These are phyloP conservation scores for Arvicanthis niloticus DNA, from an alignment of 2,113 vertebrate genomes.

Conservation along the genomic window DNA sequence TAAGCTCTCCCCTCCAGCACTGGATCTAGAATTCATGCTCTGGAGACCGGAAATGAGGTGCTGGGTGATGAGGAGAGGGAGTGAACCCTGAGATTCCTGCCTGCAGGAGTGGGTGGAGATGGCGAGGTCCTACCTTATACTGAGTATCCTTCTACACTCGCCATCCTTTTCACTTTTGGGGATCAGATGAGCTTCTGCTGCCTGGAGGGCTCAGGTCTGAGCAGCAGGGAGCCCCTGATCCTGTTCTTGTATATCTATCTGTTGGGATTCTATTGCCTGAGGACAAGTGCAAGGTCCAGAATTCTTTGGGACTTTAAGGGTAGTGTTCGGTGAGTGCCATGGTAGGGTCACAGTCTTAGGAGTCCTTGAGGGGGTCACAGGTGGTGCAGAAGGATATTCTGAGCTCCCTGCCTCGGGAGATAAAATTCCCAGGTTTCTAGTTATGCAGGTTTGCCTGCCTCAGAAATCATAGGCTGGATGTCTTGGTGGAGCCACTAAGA, in stretches of 20 bases:
- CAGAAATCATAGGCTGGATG: constrained; percentile 16
- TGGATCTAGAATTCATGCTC: not conserved
- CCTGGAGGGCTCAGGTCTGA: constrained; percentile 76
- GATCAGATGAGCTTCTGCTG: constrained; percentile 41
- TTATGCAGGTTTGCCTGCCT: constrained; percentile 36
- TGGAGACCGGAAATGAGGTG: not conserved
- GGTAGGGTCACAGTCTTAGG: constrained; percentile 18
- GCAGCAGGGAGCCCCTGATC: constrained; percentile 54
- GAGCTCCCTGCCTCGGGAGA: not conserved
- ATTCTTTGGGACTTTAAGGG: not conserved
- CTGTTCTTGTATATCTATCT: not conserved
- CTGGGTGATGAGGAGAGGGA: not conserved
- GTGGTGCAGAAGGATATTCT: not conserved
- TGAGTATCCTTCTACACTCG: not conserved
- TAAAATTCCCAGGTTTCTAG: constrained; percentile 43
- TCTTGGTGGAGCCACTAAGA: not conserved
- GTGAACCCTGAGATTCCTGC: constrained; percentile 64
- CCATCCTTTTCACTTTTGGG: not conserved
- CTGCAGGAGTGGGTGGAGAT: constrained; percentile 56
- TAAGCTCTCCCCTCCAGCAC: not conserved
- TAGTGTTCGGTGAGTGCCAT: not conserved
- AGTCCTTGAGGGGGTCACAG: constrained; percentile 34
- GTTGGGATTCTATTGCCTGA: not conserved
- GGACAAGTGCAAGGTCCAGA: not conserved
- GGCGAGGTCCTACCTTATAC: not conserved